phyloP scores from a whole-genome alignment of 2,888 invertebrate genomes.

The Hypomecis atomaria region DNA sequence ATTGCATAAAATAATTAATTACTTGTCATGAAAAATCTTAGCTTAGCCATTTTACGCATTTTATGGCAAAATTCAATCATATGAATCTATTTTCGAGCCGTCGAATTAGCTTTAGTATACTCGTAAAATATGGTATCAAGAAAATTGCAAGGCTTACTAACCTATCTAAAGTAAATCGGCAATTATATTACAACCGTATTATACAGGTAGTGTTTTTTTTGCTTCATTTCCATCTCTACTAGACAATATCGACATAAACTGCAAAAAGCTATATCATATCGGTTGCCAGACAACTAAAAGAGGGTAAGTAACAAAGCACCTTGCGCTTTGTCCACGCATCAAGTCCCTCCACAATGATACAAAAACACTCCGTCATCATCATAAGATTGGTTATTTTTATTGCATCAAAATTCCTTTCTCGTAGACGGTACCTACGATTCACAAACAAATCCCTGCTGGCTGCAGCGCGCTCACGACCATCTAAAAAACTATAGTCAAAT shows the following conservation, averaged over 20 bases:
- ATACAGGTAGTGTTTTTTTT: too few species aligned
- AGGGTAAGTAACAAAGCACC: constrained; percentile 15
- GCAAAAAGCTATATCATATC: background rate
- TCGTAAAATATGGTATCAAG: too few species aligned
- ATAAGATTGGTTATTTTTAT: constrained; percentile 60
- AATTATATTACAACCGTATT: too few species aligned
- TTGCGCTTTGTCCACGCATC: constrained; percentile 19
- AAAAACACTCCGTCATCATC: constrained; percentile 43
- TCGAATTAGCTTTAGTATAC: too few species aligned
- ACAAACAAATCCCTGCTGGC: constrained; percentile 72
- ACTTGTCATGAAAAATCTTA: too few species aligned
- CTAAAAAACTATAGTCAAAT: constrained; percentile 80
- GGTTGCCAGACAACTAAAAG: constrained; percentile 12
- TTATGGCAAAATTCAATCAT: too few species aligned
- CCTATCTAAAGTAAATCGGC: too few species aligned
- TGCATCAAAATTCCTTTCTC: constrained; percentile 65
- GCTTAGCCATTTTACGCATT: too few species aligned
- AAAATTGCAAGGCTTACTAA: too few species aligned
- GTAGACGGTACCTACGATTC: constrained; percentile 58
- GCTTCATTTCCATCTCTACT: too few species aligned
- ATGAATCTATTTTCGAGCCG: too few species aligned
- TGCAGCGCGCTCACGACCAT: constrained; percentile 68
- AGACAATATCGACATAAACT: background rate
- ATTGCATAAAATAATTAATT: too few species aligned
- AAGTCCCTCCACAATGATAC: constrained; percentile 29